Evolutionary conservation across 2,888 invertebrate genomes (phyloP).

Genomic region (Heliconius charithonia): DNA sequence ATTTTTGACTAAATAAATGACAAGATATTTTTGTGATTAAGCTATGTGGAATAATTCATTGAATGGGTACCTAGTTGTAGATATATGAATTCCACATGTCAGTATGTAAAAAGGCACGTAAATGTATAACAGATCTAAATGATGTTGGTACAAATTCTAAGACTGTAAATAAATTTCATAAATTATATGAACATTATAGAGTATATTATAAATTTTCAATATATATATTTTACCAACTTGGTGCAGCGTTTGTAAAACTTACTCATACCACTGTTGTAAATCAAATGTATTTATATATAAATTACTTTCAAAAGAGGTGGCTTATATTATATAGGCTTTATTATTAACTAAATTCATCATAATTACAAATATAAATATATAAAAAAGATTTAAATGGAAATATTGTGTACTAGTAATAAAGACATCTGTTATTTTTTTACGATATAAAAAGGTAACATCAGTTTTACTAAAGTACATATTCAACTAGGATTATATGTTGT

Average conservation of each 20-base stretch:
- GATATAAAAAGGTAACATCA: constrained; percentile 3
- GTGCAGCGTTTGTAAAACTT: constrained; percentile 39
- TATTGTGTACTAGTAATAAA: constrained; percentile 16
- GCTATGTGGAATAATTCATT: constrained; percentile 76
- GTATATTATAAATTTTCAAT: constrained; percentile 43
- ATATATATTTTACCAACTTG: constrained; percentile 47
- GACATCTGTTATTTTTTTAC: constrained; percentile 21
- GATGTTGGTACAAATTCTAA: constrained; percentile 78
- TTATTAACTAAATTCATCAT: neutral
- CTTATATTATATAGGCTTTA: constrained; percentile 22
- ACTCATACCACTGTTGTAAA: constrained; percentile 26
- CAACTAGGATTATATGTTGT: constrained; percentile 15
- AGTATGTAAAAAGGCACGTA: constrained; percentile 66
- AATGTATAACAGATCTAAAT: constrained; percentile 64
- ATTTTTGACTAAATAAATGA: constrained; percentile 78
- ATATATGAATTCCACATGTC: constrained; percentile 65
- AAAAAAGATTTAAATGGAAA: constrained; percentile 14
- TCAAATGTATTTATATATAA: constrained; percentile 20
- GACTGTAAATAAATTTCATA: constrained; percentile 71
- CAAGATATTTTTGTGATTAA: constrained; percentile 79
- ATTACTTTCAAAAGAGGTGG: constrained; percentile 21
- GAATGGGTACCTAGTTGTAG: constrained; percentile 73
- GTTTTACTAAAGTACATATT: constrained; percentile 12
- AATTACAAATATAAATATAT: constrained; percentile 9
- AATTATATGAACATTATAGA: constrained; percentile 47